Percentiles rank a stretch among this genome's conserved stretches.
These are phyloP conservation scores for Pachypanchax playfairii DNA, from an alignment of 2,113 vertebrate genomes.

Conservation along the genomic window DNA sequence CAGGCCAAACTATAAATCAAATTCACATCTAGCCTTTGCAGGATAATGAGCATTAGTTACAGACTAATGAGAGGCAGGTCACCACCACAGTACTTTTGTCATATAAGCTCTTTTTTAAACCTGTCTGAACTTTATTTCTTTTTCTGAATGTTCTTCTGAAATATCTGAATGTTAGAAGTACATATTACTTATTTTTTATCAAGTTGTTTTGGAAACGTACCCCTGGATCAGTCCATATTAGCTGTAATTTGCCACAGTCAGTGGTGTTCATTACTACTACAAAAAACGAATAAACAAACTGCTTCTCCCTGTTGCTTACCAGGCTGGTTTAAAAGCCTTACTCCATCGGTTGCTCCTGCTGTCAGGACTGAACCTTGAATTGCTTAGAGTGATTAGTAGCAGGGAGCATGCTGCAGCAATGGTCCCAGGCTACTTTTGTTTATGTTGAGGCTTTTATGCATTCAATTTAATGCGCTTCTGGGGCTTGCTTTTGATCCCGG, in stretches of 20 bases:
- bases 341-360: slow-evolving; percentile 42
- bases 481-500: slow-evolving; percentile 73
- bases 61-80: slow-evolving; percentile 70
- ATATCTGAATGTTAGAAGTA: slow-evolving; percentile 25
- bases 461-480: slow-evolving; percentile 65
- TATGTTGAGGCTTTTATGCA: slow-evolving; percentile 74
- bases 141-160: slow-evolving; percentile 17
- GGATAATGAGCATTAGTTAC: slow-evolving; percentile 70
- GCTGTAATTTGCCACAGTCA: slow-evolving; percentile 45
- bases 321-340: slow-evolving; percentile 60
- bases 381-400: slow-evolving; percentile 70
- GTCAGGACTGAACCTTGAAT: slow-evolving; percentile 65
- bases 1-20: slow-evolving; percentile 65
- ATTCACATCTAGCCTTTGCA: slow-evolving; percentile 43
- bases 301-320: slow-evolving; percentile 64
- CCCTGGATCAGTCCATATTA: slow-evolving; percentile 15
- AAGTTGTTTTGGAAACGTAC: slow-evolving; percentile 15
- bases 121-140: slow-evolving; percentile 23
- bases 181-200: slow-evolving; percentile 38
- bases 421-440: slow-evolving; percentile 73
- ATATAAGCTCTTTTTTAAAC: slow-evolving; percentile 39
- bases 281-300: slow-evolving; percentile 59
- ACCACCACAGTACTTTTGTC: slow-evolving; percentile 28
- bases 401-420: slow-evolving; percentile 59
- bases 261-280: slow-evolving; percentile 46